Base-by-base conservation (phyloP, 2,113 vertebrate genomes). In the Peromyscus leucopus region DNA sequence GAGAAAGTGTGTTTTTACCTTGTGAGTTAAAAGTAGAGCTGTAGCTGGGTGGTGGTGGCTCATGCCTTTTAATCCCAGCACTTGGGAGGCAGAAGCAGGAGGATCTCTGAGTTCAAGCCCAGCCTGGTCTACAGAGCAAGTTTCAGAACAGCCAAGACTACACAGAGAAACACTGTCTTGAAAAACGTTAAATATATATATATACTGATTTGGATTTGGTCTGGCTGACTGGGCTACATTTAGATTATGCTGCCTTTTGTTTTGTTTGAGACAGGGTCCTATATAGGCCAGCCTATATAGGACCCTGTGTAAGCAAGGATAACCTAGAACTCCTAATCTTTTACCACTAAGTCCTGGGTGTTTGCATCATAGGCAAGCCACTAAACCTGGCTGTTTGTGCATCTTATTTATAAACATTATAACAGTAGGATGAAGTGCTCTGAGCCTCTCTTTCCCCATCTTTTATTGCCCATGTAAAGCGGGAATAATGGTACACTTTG, bases 191-290 rank as follows among this genome's bases (percentile, higher is more conserved):
- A 51, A 51, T 63, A 85, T 17, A 82, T 36, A 87, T 42, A 80
- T 74, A 85, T 17, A 82, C 42, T 89, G 51, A 80, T 74, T 95
- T 93, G 36, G 21, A 78, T 93, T 91, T 87, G 95, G 24, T 63
- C 72, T 94, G 42, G 33, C 16, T 85, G 31, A n/a, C 36, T 13
- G 33, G 36, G 55, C 79, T 59, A 22, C 9, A 39, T 83, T 83
- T 13, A 59, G 24, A 24, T 83, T 83, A 31, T 36, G 55, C 12
- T 5, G 59, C 10, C 7, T 48, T 51, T 82, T 80, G 51, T 80
- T 9, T 33, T 79, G 48, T 79, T 80, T 36, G 46, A 55, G 78
- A 55, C 48, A 80, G 48, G 48, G 17, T 80, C 78, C 21, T 80
- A 22, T 57, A 12, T 55, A 80, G 48, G n/a, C n/a, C n/a, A n/a